Evolutionary conservation across 2,888 invertebrate genomes (phyloP).

Genomic region (Ormyrus pomaceus): DNA sequence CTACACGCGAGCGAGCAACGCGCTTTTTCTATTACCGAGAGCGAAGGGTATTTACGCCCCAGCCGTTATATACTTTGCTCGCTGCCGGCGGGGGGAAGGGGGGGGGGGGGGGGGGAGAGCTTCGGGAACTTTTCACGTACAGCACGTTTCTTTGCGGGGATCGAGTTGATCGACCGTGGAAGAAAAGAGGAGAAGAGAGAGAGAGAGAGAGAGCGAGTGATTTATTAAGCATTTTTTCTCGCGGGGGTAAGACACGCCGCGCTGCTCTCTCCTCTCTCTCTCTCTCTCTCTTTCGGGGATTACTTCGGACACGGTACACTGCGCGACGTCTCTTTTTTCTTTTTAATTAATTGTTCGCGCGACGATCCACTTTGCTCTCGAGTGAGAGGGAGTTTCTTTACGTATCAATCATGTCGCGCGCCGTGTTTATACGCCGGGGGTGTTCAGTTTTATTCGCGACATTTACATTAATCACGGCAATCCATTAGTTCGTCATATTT

Average conservation of each 20-base stretch:
- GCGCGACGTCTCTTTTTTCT: slow-evolving; percentile 27
- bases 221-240: slow-evolving; percentile 36
- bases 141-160: slow-evolving; percentile 41
- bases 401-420: slow-evolving; percentile 31
- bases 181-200: neutral
- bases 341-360: slow-evolving; percentile 32
- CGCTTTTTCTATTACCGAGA: slow-evolving; percentile 67
- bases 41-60: slow-evolving; percentile 41
- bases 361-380: slow-evolving; percentile 21
- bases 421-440: neutral
- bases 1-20: slow-evolving; percentile 65
- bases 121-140: slow-evolving; percentile 45
- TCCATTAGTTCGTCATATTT: slow-evolving; percentile 21
- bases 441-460: neutral
- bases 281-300: neutral
- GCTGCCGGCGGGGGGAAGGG: slow-evolving; percentile 48
- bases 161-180: slow-evolving; percentile 33
- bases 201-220: slow-evolving; percentile 52
- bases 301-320: slow-evolving; percentile 8
- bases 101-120: neutral
- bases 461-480: slow-evolving; percentile 14
- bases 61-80: slow-evolving; percentile 11
- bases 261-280: neutral
- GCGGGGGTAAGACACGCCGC: too few species aligned
- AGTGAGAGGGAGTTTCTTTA: neutral